These are phyloP conservation scores for Platysternon megacephalum DNA, from an alignment of 2,113 vertebrate species.

Conservation along the genomic window DNA sequence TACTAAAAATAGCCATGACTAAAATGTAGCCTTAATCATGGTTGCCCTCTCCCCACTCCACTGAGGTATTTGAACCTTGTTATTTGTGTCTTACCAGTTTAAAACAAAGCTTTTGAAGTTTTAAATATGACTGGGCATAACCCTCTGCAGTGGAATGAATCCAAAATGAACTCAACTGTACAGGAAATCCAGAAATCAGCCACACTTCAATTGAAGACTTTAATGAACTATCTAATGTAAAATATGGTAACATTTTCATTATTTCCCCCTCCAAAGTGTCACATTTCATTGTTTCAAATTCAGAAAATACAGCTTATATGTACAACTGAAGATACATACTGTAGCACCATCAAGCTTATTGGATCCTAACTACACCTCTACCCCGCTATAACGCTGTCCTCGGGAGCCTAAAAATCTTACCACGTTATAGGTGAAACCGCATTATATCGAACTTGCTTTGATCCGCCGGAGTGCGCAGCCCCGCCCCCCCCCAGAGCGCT, in stretches of 20 bases:
- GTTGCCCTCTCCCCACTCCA: neutral
- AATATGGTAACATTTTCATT: neutral
- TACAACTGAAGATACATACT: neutral
- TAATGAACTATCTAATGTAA: neutral
- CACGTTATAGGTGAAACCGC: no score
- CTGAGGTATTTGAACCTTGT: neutral
- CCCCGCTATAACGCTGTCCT: no score
- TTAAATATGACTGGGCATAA: neutral
- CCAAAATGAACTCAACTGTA: neutral
- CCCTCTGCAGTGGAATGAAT: neutral
- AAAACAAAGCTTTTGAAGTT: neutral
- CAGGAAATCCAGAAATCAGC: neutral
- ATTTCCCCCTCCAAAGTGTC: neutral
- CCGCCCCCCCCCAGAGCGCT: no score
- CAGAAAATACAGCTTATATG: neutral
- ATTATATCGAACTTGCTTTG: no score
- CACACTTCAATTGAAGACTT: neutral
- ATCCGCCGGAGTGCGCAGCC: no score
- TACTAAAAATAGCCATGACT: no score
- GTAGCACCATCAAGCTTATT: neutral
- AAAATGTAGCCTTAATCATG: no score
- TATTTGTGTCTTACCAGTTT: neutral
- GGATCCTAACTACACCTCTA: neutral
- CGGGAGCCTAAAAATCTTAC: no score
- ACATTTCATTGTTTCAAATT: neutral